Conservation (phyloP, 2,797 vertebrate species). For the Pangasius larnaudii region DNA sequence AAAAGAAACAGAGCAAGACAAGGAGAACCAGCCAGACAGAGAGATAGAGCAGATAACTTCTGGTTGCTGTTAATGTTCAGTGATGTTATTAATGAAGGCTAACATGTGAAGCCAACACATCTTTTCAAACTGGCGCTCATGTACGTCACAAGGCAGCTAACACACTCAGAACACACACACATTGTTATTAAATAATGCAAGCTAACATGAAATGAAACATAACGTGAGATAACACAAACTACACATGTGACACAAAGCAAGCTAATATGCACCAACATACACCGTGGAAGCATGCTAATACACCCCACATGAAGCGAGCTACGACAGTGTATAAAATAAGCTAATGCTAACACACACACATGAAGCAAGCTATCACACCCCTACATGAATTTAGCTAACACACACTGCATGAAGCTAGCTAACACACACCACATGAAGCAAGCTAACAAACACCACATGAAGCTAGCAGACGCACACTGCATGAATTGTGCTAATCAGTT, state of each 20-base stretch:
- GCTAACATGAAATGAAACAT: not conserved
- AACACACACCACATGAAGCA: not conserved
- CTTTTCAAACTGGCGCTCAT: slow-evolving; percentile 4
- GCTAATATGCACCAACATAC: not conserved
- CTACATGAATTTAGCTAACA: not conserved
- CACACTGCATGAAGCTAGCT: not conserved
- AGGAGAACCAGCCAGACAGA: not conserved
- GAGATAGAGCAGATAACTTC: not conserved
- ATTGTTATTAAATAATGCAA: not conserved
- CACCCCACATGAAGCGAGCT: not conserved
- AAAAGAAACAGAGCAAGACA: not conserved
- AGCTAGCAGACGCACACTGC: not conserved
- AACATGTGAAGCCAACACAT: not conserved
- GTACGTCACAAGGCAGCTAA: not conserved
- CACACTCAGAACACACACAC: not conserved
- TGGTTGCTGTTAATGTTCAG: slow-evolving; percentile 1
- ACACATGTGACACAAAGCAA: not conserved
- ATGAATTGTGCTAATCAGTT: not conserved
- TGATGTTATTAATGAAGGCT: not conserved
- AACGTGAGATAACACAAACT: not conserved
- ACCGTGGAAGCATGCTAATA: not conserved
- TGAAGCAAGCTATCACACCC: not conserved
- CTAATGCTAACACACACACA: slow-evolving; percentile 2
- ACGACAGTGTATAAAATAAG: not conserved
- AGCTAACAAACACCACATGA: not conserved